Conservation (phyloP, 2,888 invertebrate genomes). For the Macrophya alboannulata region DNA sequence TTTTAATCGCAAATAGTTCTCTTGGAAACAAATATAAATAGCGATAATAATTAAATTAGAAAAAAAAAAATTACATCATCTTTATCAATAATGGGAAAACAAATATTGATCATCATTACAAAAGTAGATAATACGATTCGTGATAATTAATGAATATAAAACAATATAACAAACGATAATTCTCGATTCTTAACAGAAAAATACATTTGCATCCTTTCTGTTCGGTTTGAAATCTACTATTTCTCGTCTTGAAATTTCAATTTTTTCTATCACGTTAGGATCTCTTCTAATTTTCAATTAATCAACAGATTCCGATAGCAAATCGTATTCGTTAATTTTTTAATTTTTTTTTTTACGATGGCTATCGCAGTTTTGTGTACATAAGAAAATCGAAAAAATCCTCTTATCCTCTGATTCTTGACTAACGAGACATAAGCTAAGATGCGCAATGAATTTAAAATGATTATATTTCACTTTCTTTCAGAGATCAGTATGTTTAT, state of each 20-base stretch:
- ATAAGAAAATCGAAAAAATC: background rate
- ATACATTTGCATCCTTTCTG: background rate
- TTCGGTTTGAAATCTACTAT: background rate
- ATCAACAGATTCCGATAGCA: background rate
- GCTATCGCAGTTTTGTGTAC: background rate
- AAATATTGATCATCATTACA: conserved; percentile 9
- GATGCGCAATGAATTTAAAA: background rate
- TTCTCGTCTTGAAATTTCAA: background rate
- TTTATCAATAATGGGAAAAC: background rate
- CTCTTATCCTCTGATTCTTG: background rate
- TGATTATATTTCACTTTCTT: conserved; percentile 6
- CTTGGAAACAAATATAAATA: background rate
- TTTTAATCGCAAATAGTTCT: background rate
- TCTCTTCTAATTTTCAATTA: background rate
- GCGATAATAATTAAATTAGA: background rate
- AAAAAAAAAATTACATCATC: background rate
- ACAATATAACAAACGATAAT: conserved; percentile 34
- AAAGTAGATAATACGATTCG: conserved; percentile 33
- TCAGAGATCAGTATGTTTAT: conserved; percentile 19
- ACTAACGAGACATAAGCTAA: background rate
- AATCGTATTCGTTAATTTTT: background rate
- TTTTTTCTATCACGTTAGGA: background rate
- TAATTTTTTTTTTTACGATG: background rate
- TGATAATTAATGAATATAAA: conserved; percentile 36
- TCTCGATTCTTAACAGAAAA: conserved; percentile 15